phyloP scores from a whole-genome alignment of 2,888 invertebrate genomes.

The Halocaridina rubra region DNA sequence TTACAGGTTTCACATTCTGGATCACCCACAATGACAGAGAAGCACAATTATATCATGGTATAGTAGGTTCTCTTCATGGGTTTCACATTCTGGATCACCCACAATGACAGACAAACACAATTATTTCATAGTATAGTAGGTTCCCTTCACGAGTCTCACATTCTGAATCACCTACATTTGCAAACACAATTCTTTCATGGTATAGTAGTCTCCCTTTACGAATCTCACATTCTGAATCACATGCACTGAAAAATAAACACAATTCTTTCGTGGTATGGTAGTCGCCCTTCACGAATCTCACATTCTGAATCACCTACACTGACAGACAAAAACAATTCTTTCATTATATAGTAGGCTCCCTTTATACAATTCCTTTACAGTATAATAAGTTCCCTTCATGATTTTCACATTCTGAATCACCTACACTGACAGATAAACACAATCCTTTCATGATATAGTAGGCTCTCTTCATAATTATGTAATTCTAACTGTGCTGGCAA shows the following conservation, averaged over 20 bases:
- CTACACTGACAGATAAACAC: no score
- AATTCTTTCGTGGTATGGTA: background rate
- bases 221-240: slow-evolving; percentile 1
- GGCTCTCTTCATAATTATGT: background rate
- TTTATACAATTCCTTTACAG: slow-evolving; percentile 2
- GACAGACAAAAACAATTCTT: no score
- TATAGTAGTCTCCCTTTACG: background rate
- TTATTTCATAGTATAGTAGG: background rate
- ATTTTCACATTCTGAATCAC: no score
- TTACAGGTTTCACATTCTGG: slow-evolving; percentile 10
- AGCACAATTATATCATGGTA: background rate
- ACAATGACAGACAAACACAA: no score
- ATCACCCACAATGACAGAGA: background rate
- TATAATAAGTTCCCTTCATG: no score
- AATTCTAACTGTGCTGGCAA: no score
- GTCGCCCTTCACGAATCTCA: no score
- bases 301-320: no score
- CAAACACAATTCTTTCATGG: background rate
- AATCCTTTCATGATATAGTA: background rate
- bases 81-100: no score
- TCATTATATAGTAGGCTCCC: background rate
- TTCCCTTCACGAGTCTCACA: no score
- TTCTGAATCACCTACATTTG: background rate
- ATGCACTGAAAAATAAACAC: background rate
- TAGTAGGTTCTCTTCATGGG: no score